phyloP scores from a whole-genome alignment of 1,140 invertebrate species.

The Agrypnia vestita region DNA sequence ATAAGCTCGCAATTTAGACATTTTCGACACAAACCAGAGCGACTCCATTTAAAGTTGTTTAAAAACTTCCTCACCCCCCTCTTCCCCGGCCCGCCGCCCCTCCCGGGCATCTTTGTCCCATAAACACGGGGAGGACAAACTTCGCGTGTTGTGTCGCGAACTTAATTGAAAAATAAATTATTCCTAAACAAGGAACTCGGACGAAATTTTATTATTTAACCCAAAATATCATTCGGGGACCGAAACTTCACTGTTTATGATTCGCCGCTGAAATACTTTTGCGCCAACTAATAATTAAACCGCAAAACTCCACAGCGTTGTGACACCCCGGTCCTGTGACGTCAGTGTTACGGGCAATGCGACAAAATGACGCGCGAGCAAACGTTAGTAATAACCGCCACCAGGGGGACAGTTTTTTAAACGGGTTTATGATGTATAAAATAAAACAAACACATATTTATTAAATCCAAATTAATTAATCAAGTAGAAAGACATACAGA shows the following conservation, averaged over 20 bases:
- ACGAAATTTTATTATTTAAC: conserved; percentile 17
- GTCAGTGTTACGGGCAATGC: too few relatives aligned
- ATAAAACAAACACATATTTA: too few relatives aligned
- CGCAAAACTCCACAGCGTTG: too few relatives aligned
- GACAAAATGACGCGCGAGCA: too few relatives aligned
- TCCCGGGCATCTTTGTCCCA: not conserved
- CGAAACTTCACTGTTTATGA: conserved; percentile 26
- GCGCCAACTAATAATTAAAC: conserved; percentile 23
- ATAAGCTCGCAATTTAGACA: not conserved
- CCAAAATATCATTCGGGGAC: conserved; percentile 16
- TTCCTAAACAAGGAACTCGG: not conserved
- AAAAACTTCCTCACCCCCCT: not conserved
- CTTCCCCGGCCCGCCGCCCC: not conserved
- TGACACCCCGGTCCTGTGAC: too few relatives aligned
- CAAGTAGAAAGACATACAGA: too few relatives aligned
- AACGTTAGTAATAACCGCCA: too few relatives aligned
- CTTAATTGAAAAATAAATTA: conserved; percentile 41
- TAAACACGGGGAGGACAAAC: not conserved
- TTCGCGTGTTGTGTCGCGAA: conserved; percentile 12
- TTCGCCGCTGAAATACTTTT: not conserved
- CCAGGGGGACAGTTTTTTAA: too few relatives aligned
- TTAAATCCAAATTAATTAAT: too few relatives aligned
- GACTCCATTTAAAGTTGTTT: conserved; percentile 18
- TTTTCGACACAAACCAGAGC: conserved; percentile 19
- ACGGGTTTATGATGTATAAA: too few relatives aligned